Base-by-base conservation (phyloP, 1,140 invertebrate species). In the Drosophila equinoxialis region DNA sequence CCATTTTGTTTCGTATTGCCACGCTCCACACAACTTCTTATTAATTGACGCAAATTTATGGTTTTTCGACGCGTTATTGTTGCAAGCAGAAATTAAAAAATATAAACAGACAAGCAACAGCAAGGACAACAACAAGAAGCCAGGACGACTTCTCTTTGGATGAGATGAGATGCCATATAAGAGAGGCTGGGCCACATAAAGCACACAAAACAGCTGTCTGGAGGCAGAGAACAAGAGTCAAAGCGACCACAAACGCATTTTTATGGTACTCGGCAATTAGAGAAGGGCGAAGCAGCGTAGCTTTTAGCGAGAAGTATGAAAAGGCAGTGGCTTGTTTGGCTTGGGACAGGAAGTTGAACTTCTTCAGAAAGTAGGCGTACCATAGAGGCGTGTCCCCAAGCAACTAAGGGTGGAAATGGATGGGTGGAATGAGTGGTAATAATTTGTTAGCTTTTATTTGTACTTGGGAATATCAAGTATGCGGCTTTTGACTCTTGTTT, bases 31-130 rank as follows among this genome's bases (percentile, higher is more conserved):
- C 84, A 89, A 90, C 81, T 89, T 45, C 84, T 89, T 89, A 89
- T 89, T 89, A 89, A 89, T 89, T 89, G 84, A 89, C 84, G 85
- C 75, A 71, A 89, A 89, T 89, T 89, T 89, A 89, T 89, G 84
- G 71, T 78, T 89, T 89, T 89, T 77, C 77, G 84, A 89, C 84
- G 84, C 84, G 80, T 89, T 89, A 89, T 89, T 89, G 84, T 87
- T 81, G 77, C 65, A 62, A 54, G 23, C 63, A 84, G 69, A 89
- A 89, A 84, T 89, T 89, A 89, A 89, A 89, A 89, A 89, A 74
- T 89, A 89, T 84, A 84, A 89, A 84, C 84, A 87, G 77, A 87
- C 68, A 81, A 17, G 37, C 39, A 41, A 65, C 41, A 63, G 68
- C 69, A 59, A 73, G 74, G 35, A 5, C 35, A 37, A 37, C 35